Evolutionary conservation across 2,797 vertebrate genomes (phyloP), one percentile per base, ranked within the genome.

Genomic region (Cynopterus sphinx): DNA sequence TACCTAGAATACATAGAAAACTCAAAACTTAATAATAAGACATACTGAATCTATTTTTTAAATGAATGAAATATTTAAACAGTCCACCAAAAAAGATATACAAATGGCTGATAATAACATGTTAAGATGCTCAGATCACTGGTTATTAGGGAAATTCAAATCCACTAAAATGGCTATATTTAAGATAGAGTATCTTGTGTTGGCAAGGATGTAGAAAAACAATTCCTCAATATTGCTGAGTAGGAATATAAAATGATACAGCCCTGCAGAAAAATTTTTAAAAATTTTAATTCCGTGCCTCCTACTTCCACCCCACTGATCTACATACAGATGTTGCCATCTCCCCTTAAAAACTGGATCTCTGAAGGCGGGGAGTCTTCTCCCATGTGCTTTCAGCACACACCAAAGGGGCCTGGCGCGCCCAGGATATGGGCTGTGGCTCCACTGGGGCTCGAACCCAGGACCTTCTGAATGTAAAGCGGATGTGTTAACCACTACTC

Each of bases 401-500:
- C 49, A 49, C 49, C 5, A 16, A 46, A 10, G 15, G 46, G 46
- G 15, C 49, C 49, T 16, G 15, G 49, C 5, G 49, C 49, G 5
- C 49, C 49, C 1, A 15, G 46, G 13, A 13, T 5, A 49, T 49
- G 49, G 49, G 49, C 49, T 5, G 15, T 98, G 98, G 97, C 97
- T 98, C 98, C 97, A 99, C 99, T 99, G 99, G 99, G 96, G 74
- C 97, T 98, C 98, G 98, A 98, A 97, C 98, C 98, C 98, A 98
- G 98, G 98, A 98, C 97, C 97, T 98, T 98, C 98, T 98, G 98
- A 97, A 98, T 98, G 98, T 98, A 98, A 98, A 98, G 98, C 98
- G 98, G 99, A 99, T 98, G 98, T 99, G 98, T 98, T 99, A 99
- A 99, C 99, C 99, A 49, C 49, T 49, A 49, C 49, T 49, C 15